Conservation (phyloP, 2,888 invertebrate species). For the Ophion costatus region DNA sequence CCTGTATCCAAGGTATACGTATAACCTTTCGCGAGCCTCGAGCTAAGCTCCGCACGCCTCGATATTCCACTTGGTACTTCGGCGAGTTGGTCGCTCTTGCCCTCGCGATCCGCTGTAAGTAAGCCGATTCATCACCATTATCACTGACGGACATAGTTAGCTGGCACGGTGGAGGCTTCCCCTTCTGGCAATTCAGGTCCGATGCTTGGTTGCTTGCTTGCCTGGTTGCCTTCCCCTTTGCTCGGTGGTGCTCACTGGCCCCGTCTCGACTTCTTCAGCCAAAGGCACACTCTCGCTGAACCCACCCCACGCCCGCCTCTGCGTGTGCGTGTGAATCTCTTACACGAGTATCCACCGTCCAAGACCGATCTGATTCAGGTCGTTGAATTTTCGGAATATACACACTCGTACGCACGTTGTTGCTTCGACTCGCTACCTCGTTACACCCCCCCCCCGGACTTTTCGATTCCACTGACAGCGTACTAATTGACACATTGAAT, state of each 20-base stretch:
- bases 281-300: slow-evolving; percentile 38
- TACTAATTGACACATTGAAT: slow-evolving; percentile 6
- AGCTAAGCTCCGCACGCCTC: slow-evolving; percentile 59
- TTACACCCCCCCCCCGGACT: not conserved
- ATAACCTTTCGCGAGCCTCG: slow-evolving; percentile 49
- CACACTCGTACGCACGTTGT: not conserved
- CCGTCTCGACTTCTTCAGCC: slow-evolving; percentile 47
- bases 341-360: slow-evolving; percentile 31
- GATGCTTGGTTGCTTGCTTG: slow-evolving; percentile 39
- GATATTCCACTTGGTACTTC: slow-evolving; percentile 61
- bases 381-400: slow-evolving; percentile 42
- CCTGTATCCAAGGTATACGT: slow-evolving; percentile 19
- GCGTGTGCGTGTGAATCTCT: not conserved
- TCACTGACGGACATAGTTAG: slow-evolving; percentile 77
- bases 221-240: slow-evolving; percentile 24
- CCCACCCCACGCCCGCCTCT: slow-evolving; percentile 17
- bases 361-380: slow-evolving; percentile 43
- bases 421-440: not conserved
- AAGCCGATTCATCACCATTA: slow-evolving; percentile 81
- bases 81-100: slow-evolving; percentile 36
- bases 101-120: slow-evolving; percentile 66
- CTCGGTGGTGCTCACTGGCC: slow-evolving; percentile 43
- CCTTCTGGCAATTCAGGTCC: slow-evolving; percentile 64
- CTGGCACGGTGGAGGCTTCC: slow-evolving; percentile 72
- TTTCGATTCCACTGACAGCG: not conserved